Conservation (phyloP, 2,113 vertebrate species). For the Mobula hypostoma region DNA sequence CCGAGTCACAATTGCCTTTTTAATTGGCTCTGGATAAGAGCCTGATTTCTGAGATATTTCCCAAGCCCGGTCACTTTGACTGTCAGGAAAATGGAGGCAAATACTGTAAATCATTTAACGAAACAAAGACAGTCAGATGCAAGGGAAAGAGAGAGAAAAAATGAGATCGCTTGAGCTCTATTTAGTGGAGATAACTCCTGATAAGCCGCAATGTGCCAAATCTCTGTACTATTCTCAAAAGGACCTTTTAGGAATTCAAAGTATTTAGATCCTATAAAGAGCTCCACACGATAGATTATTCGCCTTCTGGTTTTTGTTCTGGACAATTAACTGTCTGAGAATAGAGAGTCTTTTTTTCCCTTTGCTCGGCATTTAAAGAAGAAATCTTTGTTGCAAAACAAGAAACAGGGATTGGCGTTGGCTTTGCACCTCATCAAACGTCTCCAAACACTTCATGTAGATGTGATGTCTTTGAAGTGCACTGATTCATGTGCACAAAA, state of each 20-base stretch:
- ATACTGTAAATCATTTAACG: neutral
- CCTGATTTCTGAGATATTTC: neutral
- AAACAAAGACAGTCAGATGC: neutral
- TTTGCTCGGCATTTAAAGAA: too few relatives aligned
- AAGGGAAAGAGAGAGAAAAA: neutral
- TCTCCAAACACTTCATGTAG: neutral
- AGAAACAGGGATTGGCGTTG: neutral
- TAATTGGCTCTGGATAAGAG: neutral
- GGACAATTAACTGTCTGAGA: neutral
- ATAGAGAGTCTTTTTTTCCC: neutral
- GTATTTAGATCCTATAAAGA: neutral
- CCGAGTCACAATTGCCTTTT: neutral
- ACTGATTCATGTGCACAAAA: neutral
- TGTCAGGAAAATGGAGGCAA: neutral
- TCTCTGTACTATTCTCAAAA: neutral
- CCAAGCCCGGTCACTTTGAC: neutral
- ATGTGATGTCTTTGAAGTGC: neutral
- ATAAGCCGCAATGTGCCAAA: neutral
- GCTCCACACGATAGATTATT: neutral
- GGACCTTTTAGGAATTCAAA: neutral
- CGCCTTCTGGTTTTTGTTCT: neutral
- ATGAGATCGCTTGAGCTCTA: neutral
- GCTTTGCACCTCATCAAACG: constrained; percentile 11
- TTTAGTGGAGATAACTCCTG: neutral
- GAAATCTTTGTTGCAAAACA: neutral